Conservation (phyloP, 1,140 invertebrate species). For the Diploscapter pachys region DNA sequence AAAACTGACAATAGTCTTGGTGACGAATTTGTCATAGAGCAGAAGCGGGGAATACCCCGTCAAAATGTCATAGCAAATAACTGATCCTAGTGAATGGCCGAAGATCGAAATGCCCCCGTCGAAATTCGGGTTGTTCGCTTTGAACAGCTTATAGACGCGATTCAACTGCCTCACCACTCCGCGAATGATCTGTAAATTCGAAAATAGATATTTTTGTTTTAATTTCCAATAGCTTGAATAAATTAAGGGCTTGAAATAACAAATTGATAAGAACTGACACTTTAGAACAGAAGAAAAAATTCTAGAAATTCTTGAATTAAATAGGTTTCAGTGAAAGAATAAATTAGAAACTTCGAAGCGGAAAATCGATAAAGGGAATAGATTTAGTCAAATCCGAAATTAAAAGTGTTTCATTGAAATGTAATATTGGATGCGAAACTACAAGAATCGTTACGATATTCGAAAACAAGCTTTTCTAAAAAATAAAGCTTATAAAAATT, state of each 20-base stretch:
- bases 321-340: not conserved
- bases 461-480: not conserved
- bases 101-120: constrained; percentile 73
- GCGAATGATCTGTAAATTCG: constrained; percentile 66
- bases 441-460: too few species aligned
- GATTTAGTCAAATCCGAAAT: too few species aligned
- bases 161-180: constrained; percentile 71
- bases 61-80: constrained; percentile 76
- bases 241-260: too few species aligned
- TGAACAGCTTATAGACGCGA: constrained; percentile 71
- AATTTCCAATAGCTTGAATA: too few species aligned
- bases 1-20: constrained; percentile 50
- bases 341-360: not conserved
- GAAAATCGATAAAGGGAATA: too few species aligned
- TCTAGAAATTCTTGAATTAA: not conserved
- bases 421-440: too few species aligned
- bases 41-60: constrained; percentile 70
- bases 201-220: too few species aligned
- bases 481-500: not conserved
- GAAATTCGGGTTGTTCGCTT: constrained; percentile 70
- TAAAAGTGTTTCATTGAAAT: too few species aligned
- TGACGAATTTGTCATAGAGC: constrained; percentile 62
- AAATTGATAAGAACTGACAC: too few species aligned
- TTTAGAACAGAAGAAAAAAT: too few species aligned
- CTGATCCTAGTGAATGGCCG: constrained; percentile 76